Evolutionary conservation across 2,888 invertebrate genomes (phyloP).

Genomic region (Plagodis pulveraria): DNA sequence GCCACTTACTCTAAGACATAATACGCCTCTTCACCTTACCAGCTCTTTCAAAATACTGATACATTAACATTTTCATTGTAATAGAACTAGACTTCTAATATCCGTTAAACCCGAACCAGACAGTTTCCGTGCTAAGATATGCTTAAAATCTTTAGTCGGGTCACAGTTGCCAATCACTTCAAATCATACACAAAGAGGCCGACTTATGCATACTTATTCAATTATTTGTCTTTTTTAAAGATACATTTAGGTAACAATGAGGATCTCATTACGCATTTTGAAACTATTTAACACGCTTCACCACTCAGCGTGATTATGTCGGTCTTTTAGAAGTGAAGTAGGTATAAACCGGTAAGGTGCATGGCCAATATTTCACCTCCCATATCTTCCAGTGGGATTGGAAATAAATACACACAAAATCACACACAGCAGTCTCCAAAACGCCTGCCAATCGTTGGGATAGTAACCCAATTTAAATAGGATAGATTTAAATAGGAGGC

Average conservation of each 20-base stretch:
- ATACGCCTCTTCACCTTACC: background rate
- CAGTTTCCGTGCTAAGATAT: background rate
- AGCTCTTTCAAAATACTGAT: background rate
- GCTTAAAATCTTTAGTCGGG: background rate
- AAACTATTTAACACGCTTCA: too few relatives aligned
- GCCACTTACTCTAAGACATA: conserved; percentile 1
- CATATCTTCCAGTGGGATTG: too few relatives aligned
- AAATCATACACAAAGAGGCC: conserved; percentile 7
- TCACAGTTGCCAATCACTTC: conserved; percentile 36
- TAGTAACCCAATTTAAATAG: too few relatives aligned
- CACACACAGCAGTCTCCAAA: too few relatives aligned
- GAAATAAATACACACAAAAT: too few relatives aligned
- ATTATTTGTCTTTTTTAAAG: conserved; percentile 8
- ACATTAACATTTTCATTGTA: background rate
- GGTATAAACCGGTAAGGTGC: too few relatives aligned
- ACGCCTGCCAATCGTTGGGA: too few relatives aligned
- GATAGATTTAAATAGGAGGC: too few relatives aligned
- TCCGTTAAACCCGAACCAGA: conserved; percentile 3
- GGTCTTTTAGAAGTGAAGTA: too few relatives aligned
- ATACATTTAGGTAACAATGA: conserved; percentile 37
- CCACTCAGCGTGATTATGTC: too few relatives aligned
- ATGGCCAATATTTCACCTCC: too few relatives aligned
- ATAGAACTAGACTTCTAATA: background rate
- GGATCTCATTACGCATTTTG: conserved; percentile 17
- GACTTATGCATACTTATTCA: conserved; percentile 21